Evolutionary conservation across 1,140 invertebrate genomes (phyloP).

Genomic region (Cryptotermes secundus): DNA sequence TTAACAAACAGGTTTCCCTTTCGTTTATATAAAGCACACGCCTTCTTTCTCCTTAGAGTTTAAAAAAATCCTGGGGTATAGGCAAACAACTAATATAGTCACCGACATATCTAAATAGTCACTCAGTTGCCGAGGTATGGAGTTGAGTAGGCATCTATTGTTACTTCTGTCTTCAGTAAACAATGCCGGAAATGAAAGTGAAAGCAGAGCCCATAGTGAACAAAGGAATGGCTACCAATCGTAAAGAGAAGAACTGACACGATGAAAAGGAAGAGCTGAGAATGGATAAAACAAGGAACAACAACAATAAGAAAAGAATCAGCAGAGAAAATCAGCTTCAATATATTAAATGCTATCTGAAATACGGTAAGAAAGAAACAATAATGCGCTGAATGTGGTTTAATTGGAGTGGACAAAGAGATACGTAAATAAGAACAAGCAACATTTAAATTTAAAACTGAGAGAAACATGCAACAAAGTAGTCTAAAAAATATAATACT

Average conservation of each 20-base stretch:
- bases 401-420: no score
- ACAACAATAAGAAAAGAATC: no score
- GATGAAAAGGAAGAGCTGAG: no score
- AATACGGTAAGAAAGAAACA: no score
- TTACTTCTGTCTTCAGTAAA: background rate
- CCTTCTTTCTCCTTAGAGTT: background rate
- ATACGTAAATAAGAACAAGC: no score
- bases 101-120: background rate
- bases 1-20: background rate
- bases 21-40: constrained; percentile 16
- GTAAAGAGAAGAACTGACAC: background rate
- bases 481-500: no score
- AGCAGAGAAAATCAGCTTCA: no score
- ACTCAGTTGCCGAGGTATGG: background rate
- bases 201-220: background rate
- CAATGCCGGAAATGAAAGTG: background rate
- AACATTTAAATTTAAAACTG: no score
- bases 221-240: background rate
- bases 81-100: background rate
- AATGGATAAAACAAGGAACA: background rate
- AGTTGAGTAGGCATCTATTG: background rate
- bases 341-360: no score
- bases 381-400: no score
- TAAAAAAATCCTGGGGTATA: background rate
- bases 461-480: no score